phyloP scores from a whole-genome alignment of 2,888 invertebrate genomes.

The Branchellion lobata region DNA sequence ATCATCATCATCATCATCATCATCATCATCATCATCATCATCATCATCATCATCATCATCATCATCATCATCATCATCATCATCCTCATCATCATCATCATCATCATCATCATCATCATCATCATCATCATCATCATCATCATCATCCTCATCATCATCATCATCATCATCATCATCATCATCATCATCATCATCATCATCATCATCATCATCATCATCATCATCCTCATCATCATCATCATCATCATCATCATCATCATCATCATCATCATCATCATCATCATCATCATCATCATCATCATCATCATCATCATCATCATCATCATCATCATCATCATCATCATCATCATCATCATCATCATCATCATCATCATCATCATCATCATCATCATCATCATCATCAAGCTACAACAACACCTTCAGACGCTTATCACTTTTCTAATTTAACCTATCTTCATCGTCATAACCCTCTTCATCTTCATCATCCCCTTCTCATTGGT shows the following conservation, averaged over 20 bases:
- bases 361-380: conserved; percentile 22
- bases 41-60: conserved; percentile 27
- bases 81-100: conserved; percentile 27
- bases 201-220: conserved; percentile 27
- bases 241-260: conserved; percentile 34
- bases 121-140: conserved; percentile 19
- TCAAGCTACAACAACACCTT: not conserved
- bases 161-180: conserved; percentile 13
- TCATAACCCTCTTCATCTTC: conserved; percentile 26
- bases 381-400: conserved; percentile 21
- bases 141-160: conserved; percentile 12
- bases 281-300: conserved; percentile 31
- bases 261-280: conserved; percentile 42
- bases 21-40: conserved; percentile 41
- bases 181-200: conserved; percentile 18
- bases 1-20: conserved; percentile 39
- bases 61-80: conserved; percentile 10
- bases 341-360: conserved; percentile 33
- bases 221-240: conserved; percentile 38
- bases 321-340: conserved; percentile 26
- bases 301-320: conserved; percentile 16
- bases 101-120: conserved; percentile 12
- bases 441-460: no score
- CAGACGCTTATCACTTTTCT: no score
- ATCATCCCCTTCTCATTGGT: conserved; percentile 8